phyloP scores from a whole-genome alignment of 2,797 vertebrate genomes.

The Limosa lapponica region DNA sequence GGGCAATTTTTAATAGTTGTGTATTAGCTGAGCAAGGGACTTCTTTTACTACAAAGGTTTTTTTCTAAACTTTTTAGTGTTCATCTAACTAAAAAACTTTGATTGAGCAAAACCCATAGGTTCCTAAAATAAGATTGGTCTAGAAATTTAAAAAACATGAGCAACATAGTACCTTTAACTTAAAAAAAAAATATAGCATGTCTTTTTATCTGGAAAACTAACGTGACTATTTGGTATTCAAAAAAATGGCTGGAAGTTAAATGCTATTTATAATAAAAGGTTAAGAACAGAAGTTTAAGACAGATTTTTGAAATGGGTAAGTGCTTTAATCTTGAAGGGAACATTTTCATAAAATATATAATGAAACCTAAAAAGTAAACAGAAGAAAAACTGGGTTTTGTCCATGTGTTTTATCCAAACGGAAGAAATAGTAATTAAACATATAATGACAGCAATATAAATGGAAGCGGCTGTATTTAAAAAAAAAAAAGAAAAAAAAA shows the following conservation, averaged over 20 bases:
- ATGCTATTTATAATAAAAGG: conserved; percentile 34
- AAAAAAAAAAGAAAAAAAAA: neutral
- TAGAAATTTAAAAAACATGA: neutral
- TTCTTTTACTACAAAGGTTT: neutral
- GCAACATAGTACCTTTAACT: neutral
- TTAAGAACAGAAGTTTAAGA: neutral
- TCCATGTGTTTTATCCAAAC: neutral
- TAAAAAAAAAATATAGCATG: neutral
- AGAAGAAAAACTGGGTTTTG: neutral
- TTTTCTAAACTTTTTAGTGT: neutral
- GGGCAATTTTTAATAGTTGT: neutral
- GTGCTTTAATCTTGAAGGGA: neutral
- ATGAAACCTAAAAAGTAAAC: neutral
- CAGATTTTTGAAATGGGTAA: neutral
- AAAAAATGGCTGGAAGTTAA: conserved; percentile 40
- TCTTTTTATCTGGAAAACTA: conserved; percentile 31
- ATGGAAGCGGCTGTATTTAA: neutral
- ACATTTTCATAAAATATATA: neutral
- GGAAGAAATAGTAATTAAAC: neutral
- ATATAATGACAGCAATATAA: neutral
- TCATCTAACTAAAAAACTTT: conserved; percentile 17
- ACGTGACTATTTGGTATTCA: conserved; percentile 8
- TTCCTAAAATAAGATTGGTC: neutral
- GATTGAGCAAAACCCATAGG: neutral
- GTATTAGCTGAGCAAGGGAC: neutral